These are phyloP conservation scores for Nothoprocta pentlandii DNA, from an alignment of 2,113 vertebrate species.

Conservation along the genomic window DNA sequence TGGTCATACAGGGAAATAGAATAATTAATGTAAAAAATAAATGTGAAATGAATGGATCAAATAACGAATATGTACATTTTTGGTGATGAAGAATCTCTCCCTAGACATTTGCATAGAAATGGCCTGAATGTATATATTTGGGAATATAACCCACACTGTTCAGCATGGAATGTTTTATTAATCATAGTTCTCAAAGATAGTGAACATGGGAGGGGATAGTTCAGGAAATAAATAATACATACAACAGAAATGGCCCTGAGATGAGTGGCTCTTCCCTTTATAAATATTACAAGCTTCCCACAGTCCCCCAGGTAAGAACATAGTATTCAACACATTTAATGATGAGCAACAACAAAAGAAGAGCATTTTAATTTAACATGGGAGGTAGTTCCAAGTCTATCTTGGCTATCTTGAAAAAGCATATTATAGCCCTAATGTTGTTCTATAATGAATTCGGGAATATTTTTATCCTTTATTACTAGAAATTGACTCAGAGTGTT, in stretches of 20 bases:
- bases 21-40: slow-evolving; percentile 61
- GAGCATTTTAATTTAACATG: slow-evolving; percentile 76
- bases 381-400: slow-evolving; percentile 24
- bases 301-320: slow-evolving; percentile 77
- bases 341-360: slow-evolving; percentile 72
- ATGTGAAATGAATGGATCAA: slow-evolving; percentile 38
- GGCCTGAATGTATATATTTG: slow-evolving; percentile 69
- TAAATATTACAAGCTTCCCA: slow-evolving; percentile 82
- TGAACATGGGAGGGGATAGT: slow-evolving; percentile 74
- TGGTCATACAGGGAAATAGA: slow-evolving; percentile 37
- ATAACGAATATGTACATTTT: slow-evolving; percentile 32
- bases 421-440: neutral
- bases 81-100: slow-evolving; percentile 42
- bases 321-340: slow-evolving; percentile 74
- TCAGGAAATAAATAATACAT: slow-evolving; percentile 83
- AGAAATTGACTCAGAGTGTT: slow-evolving; percentile 31
- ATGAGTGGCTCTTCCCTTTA: slow-evolving; percentile 79
- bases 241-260: slow-evolving; percentile 78
- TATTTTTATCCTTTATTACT: slow-evolving; percentile 50
- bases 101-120: slow-evolving; percentile 65
- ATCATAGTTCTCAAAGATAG: slow-evolving; percentile 79
- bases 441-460: neutral
- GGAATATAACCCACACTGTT: slow-evolving; percentile 66
- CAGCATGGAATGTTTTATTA: slow-evolving; percentile 82
- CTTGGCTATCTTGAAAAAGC: slow-evolving; percentile 20